Percentiles rank a stretch among this genome's conserved stretches.
phyloP scores from a whole-genome alignment of 2,113 vertebrate genomes.

The Catharus fuscescens region DNA sequence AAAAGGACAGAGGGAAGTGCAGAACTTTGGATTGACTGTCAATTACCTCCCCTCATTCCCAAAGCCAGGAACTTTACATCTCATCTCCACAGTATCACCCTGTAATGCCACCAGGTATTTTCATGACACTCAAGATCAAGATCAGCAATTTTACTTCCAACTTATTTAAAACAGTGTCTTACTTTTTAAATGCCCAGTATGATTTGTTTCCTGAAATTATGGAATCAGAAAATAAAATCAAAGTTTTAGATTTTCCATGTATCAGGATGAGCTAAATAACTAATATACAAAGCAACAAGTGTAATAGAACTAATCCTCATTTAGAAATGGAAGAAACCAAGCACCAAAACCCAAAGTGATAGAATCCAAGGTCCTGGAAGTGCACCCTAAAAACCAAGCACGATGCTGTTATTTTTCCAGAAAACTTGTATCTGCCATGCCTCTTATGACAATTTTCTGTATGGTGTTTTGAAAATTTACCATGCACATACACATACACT shows the following conservation, averaged over 20 bases:
- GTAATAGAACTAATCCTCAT: neutral
- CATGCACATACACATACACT: fast-evolving
- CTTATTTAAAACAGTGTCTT: neutral
- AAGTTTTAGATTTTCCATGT: neutral
- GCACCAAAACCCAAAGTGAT: neutral
- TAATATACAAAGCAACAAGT: neutral
- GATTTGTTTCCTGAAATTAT: neutral
- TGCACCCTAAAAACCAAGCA: neutral
- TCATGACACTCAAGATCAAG: neutral
- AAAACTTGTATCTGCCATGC: too few species aligned
- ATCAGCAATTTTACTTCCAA: neutral
- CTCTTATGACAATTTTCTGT: too few species aligned
- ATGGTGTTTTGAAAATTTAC: neutral
- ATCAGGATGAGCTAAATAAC: fast-evolving
- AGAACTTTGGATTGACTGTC: neutral
- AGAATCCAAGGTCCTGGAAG: neutral
- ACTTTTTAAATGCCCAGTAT: neutral
- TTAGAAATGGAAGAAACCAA: neutral
- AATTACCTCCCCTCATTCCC: neutral
- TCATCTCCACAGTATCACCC: neutral
- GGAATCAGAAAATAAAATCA: neutral
- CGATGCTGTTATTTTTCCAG: neutral
- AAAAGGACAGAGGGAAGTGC: neutral
- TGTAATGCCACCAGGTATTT: neutral
- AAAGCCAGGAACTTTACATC: neutral